Conservation (phyloP, 2,113 vertebrate genomes). For the Thalassarche chlororhynchos region DNA sequence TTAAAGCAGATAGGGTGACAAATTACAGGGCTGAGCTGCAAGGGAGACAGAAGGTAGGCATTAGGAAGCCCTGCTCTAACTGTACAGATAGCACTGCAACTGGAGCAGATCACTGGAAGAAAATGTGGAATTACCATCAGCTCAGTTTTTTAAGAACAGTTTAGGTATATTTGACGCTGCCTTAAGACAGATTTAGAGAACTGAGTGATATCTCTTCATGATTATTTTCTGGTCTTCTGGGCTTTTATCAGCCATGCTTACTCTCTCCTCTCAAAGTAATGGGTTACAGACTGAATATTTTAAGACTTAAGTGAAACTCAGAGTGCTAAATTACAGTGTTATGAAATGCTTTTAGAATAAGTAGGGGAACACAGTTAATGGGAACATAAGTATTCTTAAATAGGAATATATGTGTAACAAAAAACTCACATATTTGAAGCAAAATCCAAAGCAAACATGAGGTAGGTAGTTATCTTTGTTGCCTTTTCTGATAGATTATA, state of each 20-base stretch:
- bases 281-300: not conserved
- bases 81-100: not conserved
- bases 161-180: not conserved
- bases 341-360: slow-evolving; percentile 3
- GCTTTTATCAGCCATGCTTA: not conserved
- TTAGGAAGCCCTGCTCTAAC: not conserved
- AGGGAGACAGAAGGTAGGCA: not conserved
- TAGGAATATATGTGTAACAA: not conserved
- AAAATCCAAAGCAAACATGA: not conserved
- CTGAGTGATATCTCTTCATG: not conserved
- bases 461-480: not conserved
- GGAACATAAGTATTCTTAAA: not conserved
- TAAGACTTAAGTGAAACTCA: not conserved
- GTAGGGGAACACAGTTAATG: not conserved
- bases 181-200: not conserved
- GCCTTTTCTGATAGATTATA: not conserved
- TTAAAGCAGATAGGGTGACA: not conserved
- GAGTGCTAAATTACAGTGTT: not conserved
- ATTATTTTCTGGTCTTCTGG: not conserved
- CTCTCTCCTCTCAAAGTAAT: not conserved
- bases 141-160: not conserved
- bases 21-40: not conserved
- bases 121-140: not conserved
- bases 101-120: not conserved
- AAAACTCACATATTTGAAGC: not conserved